Evolutionary conservation across 2,113 vertebrate genomes (phyloP).

Genomic region (Sphyrna mokarran): DNA sequence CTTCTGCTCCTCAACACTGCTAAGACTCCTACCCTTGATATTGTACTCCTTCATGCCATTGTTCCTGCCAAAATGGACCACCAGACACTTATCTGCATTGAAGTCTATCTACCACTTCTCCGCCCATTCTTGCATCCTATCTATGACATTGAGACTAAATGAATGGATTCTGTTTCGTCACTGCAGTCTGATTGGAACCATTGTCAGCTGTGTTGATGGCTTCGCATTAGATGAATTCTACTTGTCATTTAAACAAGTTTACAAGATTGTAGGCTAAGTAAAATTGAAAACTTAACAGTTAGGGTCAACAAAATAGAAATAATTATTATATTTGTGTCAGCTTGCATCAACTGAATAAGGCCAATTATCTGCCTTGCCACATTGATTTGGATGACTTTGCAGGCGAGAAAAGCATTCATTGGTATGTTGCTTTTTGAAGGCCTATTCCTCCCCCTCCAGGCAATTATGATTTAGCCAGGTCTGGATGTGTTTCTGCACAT

Average conservation of each 20-base stretch:
- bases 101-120: no score
- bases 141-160: neutral
- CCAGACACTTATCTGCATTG: no score
- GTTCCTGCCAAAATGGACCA: no score
- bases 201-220: neutral
- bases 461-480: no score
- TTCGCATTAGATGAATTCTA: neutral
- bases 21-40: no score
- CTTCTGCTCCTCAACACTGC: no score
- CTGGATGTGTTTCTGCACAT: no score
- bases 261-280: neutral
- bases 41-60: no score
- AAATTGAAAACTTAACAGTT: neutral
- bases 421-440: no score
- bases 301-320: neutral
- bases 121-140: no score
- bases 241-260: constrained; percentile 12
- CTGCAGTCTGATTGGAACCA: neutral
- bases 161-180: neutral
- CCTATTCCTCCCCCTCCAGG: no score
- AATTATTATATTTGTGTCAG: neutral
- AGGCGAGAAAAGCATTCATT: no score
- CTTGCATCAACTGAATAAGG: neutral
- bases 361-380: neutral
- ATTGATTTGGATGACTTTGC: neutral